A percentile compares a stretch with the other conserved stretches of the same genome.
Conservation (phyloP, 2,888 invertebrate genomes). For the Drosophila anomalata region DNA sequence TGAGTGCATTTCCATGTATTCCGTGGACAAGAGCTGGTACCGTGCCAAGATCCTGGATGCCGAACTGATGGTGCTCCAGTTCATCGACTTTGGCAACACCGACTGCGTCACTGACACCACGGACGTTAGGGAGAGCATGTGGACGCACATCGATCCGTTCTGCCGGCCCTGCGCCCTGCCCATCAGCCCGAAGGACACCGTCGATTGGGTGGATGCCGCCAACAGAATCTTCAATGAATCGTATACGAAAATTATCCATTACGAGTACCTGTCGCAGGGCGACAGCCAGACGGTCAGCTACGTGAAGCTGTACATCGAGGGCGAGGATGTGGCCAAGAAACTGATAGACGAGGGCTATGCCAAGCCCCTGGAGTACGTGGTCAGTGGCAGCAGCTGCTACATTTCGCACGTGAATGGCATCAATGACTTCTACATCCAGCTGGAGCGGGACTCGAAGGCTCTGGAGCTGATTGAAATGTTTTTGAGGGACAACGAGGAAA, state of each 20-base stretch:
- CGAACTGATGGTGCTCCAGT: slow-evolving; percentile 90
- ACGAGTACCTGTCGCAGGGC: slow-evolving; percentile 83
- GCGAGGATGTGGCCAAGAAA: slow-evolving; percentile 86
- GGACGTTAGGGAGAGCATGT: slow-evolving; percentile 85
- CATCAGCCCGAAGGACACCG: slow-evolving; percentile 87
- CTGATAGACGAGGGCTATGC: slow-evolving; percentile 87
- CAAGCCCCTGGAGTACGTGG: slow-evolving; percentile 85
- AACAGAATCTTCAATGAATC: slow-evolving; percentile 86
- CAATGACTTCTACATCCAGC: slow-evolving; percentile 91
- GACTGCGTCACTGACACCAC: slow-evolving; percentile 88
- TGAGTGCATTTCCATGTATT: slow-evolving; percentile 91
- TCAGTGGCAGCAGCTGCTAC: slow-evolving; percentile 87
- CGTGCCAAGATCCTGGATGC: slow-evolving; percentile 93
- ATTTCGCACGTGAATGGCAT: slow-evolving; percentile 90
- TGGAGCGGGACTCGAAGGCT: slow-evolving; percentile 87
- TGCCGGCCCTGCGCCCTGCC: slow-evolving; percentile 88
- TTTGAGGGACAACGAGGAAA: slow-evolving; percentile 85
- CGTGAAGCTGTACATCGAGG: slow-evolving; percentile 87
- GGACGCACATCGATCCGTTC: slow-evolving; percentile 85
- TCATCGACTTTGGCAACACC: slow-evolving; percentile 92
- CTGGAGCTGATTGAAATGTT: slow-evolving; percentile 86
- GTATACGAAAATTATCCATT: slow-evolving; percentile 79
- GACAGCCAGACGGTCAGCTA: slow-evolving; percentile 82
- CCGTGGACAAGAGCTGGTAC: slow-evolving; percentile 94
- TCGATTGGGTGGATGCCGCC: slow-evolving; percentile 88